Evolutionary conservation across 1,140 invertebrate species (phyloP).

Genomic region (Magallana gigas): DNA sequence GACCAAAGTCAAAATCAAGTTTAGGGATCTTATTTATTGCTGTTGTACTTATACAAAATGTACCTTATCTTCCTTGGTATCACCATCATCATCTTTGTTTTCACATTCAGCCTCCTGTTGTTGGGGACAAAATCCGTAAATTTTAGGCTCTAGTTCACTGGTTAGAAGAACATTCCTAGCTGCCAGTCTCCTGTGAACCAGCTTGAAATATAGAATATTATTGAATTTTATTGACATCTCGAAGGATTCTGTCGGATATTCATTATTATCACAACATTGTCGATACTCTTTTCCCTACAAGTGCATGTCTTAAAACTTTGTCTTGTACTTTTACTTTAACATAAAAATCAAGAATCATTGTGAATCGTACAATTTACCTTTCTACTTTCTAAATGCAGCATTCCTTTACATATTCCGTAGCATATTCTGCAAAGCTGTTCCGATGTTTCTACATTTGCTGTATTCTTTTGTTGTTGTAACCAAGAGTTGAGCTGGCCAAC

Average conservation of each 20-base stretch:
- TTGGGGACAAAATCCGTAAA: conserved; percentile 19
- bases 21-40: too few species aligned
- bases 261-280: too few species aligned
- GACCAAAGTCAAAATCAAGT: too few species aligned
- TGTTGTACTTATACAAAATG: too few species aligned
- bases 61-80: not conserved
- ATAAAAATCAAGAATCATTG: too few species aligned
- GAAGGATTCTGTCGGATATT: too few species aligned
- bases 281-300: too few species aligned
- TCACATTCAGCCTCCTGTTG: not conserved
- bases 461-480: conserved; percentile 17
- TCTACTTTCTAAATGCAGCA: conserved; percentile 1
- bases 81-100: conserved; percentile 39
- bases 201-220: not conserved
- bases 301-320: too few species aligned
- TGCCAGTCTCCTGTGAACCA: conserved; percentile 36
- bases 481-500: not conserved
- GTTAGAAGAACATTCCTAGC: conserved; percentile 43
- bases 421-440: not conserved
- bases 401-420: conserved; percentile 30
- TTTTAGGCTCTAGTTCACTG: conserved; percentile 27
- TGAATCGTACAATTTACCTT: not conserved
- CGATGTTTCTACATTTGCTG: not conserved
- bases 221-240: too few species aligned
- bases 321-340: too few species aligned